Conservation (phyloP, 2,888 invertebrate species). For the Amorpha juglandis region DNA sequence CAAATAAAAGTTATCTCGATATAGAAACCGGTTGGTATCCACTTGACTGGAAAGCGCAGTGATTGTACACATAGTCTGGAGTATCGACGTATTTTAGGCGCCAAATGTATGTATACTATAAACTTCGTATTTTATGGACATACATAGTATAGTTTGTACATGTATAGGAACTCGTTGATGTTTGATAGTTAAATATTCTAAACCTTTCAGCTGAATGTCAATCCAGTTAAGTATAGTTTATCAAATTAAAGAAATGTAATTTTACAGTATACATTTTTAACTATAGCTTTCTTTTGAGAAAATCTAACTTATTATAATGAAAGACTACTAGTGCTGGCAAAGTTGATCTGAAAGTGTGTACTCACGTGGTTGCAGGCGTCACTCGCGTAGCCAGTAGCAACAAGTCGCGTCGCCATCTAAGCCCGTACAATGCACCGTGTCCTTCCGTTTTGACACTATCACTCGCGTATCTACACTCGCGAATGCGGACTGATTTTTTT, state of each 20-base stretch:
- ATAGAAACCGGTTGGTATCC: slow-evolving; percentile 36
- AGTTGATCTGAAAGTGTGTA: slow-evolving; percentile 35
- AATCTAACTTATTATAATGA: too few relatives aligned
- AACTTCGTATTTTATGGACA: slow-evolving; percentile 25
- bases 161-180: too few relatives aligned
- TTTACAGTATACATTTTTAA: too few relatives aligned
- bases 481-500: slow-evolving; percentile 85
- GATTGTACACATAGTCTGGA: not conserved
- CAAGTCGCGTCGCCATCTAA: slow-evolving; percentile 51
- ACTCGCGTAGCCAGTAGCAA: slow-evolving; percentile 49
- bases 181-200: too few relatives aligned
- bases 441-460: slow-evolving; percentile 80
- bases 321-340: not conserved
- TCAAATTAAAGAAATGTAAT: too few relatives aligned
- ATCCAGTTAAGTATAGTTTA: too few relatives aligned
- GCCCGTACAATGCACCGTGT: slow-evolving; percentile 69
- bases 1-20: slow-evolving; percentile 31
- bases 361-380: slow-evolving; percentile 49
- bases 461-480: slow-evolving; percentile 83
- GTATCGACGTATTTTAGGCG: slow-evolving; percentile 25
- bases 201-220: too few relatives aligned
- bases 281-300: too few relatives aligned
- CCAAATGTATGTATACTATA: slow-evolving; percentile 27
- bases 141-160: slow-evolving; percentile 20
- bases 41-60: slow-evolving; percentile 20